A percentile compares a stretch with the other conserved stretches of the same genome.
Conservation (phyloP, 2,888 invertebrate genomes). For the Acholoe squamosa region DNA sequence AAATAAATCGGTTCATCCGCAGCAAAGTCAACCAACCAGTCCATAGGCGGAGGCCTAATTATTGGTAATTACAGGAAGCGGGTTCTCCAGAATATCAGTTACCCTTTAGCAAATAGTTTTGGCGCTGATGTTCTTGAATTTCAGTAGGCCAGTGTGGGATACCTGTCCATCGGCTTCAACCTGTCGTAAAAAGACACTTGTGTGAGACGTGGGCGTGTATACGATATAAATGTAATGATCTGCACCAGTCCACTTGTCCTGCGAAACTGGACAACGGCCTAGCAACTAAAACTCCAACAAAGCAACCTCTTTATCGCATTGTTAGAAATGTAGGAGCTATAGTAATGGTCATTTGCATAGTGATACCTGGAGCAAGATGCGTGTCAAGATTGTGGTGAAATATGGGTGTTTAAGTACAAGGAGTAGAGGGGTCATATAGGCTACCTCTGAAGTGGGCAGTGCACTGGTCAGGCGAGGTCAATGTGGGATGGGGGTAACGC, state of each 20-base stretch:
- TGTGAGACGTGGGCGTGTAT: not conserved
- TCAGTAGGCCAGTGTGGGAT: too few relatives aligned
- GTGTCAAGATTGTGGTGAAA: constrained; percentile 5
- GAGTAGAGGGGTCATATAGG: not conserved
- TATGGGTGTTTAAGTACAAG: not conserved
- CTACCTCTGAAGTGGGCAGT: not conserved
- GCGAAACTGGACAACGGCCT: not conserved
- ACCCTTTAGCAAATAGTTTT: too few relatives aligned
- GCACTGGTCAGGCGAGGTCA: not conserved
- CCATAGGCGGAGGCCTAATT: too few relatives aligned
- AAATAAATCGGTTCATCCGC: too few relatives aligned
- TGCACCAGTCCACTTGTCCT: not conserved
- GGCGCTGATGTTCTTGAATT: too few relatives aligned
- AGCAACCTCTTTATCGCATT: not conserved
- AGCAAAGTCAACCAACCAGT: too few relatives aligned
- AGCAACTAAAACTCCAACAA: not conserved
- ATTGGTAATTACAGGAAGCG: too few relatives aligned
- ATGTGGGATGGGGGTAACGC: not conserved
- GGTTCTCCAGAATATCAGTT: too few relatives aligned
- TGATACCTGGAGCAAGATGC: not conserved
- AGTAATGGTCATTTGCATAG: not conserved
- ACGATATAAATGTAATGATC: not conserved
- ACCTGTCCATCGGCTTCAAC: not conserved
- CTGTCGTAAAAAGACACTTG: not conserved
- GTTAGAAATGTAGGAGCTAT: not conserved